Evolutionary conservation across 2,113 vertebrate species (phyloP).

Genomic region (Psilopsiagon aymara): DNA sequence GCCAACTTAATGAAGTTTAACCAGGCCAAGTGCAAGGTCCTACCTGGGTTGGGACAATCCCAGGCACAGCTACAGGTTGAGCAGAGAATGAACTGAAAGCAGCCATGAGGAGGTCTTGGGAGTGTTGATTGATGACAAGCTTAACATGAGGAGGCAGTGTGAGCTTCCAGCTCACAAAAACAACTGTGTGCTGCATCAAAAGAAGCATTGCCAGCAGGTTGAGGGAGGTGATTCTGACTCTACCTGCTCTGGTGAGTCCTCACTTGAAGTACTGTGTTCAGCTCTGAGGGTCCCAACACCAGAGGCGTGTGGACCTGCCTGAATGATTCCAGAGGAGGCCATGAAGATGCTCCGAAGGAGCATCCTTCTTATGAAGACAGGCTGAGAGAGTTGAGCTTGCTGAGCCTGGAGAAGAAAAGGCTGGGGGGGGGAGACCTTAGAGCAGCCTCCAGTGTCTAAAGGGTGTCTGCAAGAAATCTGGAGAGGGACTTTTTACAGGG

Average conservation of each 20-base stretch:
- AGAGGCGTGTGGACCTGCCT: background rate
- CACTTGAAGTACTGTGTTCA: background rate
- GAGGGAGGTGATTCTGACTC: background rate
- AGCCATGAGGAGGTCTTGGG: background rate
- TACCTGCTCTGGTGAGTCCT: background rate
- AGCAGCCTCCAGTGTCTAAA: background rate
- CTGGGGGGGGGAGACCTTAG: background rate
- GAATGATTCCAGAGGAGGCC: background rate
- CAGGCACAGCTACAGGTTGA: background rate
- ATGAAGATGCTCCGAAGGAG: background rate
- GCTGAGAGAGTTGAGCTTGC: background rate
- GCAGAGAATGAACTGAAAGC: background rate
- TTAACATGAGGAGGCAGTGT: background rate
- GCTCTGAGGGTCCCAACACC: background rate
- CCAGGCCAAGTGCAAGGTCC: background rate
- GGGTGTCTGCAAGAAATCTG: background rate
- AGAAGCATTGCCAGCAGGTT: background rate
- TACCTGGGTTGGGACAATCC: background rate
- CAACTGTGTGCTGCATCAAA: background rate
- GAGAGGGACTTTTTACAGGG: background rate
- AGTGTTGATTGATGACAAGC: background rate
- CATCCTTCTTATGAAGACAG: background rate
- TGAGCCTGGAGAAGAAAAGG: background rate
- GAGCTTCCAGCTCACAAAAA: background rate
- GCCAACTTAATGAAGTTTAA: background rate